Evolutionary conservation across 1,140 invertebrate species (phyloP), one percentile per base, ranked within the genome.

Genomic region (Mamestra configurata): DNA sequence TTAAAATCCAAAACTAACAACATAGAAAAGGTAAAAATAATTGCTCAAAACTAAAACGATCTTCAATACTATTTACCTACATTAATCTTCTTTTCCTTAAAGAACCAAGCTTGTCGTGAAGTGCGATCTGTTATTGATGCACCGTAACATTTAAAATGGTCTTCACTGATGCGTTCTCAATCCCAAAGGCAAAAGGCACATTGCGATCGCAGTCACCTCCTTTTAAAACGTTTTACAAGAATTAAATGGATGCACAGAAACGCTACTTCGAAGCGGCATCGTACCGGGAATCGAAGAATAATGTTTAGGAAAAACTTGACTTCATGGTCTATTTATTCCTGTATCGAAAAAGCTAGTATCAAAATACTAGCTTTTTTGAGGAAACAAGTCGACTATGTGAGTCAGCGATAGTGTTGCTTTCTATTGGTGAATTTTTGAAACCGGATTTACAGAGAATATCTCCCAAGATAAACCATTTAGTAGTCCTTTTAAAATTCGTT

Each of bases 101-200:
- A 49, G 43, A 49, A 15, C 43, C 11, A 11, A 15, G 13, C 15
- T 49, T 49, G 15, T n/a, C 15, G 43, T n/a, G 0, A 4, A n/a
- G 15, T n/a, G 53, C 53, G 53, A 49, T 49, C 43, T 49, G 43
- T 57, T 57, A 57, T 57, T 57, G 53, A 57, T 57, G 53, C 53
- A 57, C 22, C 43, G 3, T 49, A n/a, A 49, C 40, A 53, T 57
- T 57, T 57, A 3, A 57, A 27, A 15, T 27, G 27, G 22, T 57
- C 22, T 13, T 49, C 15, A 4, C 43, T 49, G 53, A 57, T 57
- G 53, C 53, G 13, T 24, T 24, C 15, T 11, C 22, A 57, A 13
- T 57, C 53, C 53, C 53, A 27, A 4, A 57, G 53, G 53, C 4
- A 6, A 57, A 13, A 2, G 53, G 24, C 20, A 24, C 53, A 27